Percentiles rank a stretch among this genome's conserved stretches.
Evolutionary conservation across 1,140 invertebrate genomes (phyloP).

Genomic region (Drosophila lacteicornis): DNA sequence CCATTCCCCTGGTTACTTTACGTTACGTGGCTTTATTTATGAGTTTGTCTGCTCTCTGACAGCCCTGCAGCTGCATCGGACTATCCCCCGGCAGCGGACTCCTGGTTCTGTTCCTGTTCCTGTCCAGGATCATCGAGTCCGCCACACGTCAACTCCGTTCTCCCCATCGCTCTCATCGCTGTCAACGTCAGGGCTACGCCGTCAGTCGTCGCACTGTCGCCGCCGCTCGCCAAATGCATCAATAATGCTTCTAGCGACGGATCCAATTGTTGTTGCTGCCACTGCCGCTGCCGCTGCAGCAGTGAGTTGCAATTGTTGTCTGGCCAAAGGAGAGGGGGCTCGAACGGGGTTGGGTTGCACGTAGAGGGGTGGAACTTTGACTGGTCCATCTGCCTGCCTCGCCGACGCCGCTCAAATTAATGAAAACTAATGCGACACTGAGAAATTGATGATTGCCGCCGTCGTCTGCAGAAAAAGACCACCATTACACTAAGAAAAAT

Average conservation of each 20-base stretch:
- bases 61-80: slow-evolving; percentile 57
- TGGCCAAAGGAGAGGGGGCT: slow-evolving; percentile 7
- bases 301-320: slow-evolving; percentile 54
- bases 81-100: neutral
- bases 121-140: slow-evolving; percentile 53
- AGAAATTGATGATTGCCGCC: slow-evolving; percentile 80
- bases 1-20: slow-evolving; percentile 45
- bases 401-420: slow-evolving; percentile 75
- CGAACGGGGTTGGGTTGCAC: slow-evolving; percentile 6
- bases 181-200: slow-evolving; percentile 55
- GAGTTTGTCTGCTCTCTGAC: slow-evolving; percentile 75
- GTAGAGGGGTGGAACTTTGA: slow-evolving; percentile 16
- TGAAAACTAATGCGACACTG: slow-evolving; percentile 83
- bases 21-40: slow-evolving; percentile 75
- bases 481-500: slow-evolving; percentile 14
- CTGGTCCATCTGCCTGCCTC: slow-evolving; percentile 71
- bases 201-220: slow-evolving; percentile 69
- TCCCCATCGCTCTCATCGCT: slow-evolving; percentile 49
- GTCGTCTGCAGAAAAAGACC: slow-evolving; percentile 52
- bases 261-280: slow-evolving; percentile 67
- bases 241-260: slow-evolving; percentile 74
- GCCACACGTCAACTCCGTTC: slow-evolving; percentile 49
- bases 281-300: slow-evolving; percentile 12
- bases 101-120: slow-evolving; percentile 2
- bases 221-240: slow-evolving; percentile 73